Evolutionary conservation across 2,888 invertebrate genomes (phyloP).

Genomic region (Patella pellucida): DNA sequence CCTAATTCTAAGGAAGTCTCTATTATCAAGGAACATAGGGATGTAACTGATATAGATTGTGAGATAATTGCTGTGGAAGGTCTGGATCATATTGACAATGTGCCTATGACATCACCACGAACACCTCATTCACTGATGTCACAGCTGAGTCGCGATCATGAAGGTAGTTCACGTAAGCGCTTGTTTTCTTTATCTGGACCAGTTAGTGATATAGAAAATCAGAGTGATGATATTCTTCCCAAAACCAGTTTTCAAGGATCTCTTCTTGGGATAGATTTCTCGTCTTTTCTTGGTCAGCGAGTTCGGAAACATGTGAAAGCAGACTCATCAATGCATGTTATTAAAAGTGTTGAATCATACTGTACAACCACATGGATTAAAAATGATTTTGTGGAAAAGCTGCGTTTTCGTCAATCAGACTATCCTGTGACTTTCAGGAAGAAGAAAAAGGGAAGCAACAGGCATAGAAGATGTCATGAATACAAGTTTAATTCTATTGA

Average conservation of each 20-base stretch:
- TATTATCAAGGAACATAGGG: conserved; percentile 35
- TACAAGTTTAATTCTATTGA: conserved; percentile 51
- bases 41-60: conserved; percentile 43
- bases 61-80: conserved; percentile 47
- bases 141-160: conserved; percentile 48
- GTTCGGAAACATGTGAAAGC: conserved; percentile 49
- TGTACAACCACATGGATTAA: conserved; percentile 40
- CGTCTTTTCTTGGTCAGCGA: conserved; percentile 52
- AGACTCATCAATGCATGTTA: conserved; percentile 41
- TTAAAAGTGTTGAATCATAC: conserved; percentile 40
- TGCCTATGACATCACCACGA: conserved; percentile 39
- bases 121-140: conserved; percentile 50
- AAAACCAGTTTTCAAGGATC: conserved; percentile 26
- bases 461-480: conserved; percentile 38
- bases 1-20: conserved; percentile 34
- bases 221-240: neutral
- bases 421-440: conserved; percentile 47
- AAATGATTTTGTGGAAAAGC: conserved; percentile 42
- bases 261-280: conserved; percentile 40
- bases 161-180: conserved; percentile 33
- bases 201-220: neutral
- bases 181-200: conserved; percentile 34
- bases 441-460: conserved; percentile 42
- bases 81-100: conserved; percentile 51
- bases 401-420: conserved; percentile 44